Evolutionary conservation across 2,888 invertebrate species (phyloP).

Genomic region (Proisotoma minuta): DNA sequence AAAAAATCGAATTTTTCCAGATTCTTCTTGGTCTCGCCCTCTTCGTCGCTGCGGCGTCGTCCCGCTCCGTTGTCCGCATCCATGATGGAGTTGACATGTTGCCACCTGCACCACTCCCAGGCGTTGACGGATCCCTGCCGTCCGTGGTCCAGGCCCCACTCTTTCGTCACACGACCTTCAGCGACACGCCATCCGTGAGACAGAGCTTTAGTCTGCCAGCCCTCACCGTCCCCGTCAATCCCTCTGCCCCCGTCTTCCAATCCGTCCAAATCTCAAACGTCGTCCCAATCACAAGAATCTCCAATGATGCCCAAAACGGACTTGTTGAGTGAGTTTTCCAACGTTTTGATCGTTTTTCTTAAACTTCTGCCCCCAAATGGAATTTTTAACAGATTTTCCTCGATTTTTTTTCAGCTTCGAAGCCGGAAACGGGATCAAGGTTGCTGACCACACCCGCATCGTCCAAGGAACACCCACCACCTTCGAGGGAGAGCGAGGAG

Average conservation of each 20-base stretch:
- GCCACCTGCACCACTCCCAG: no score
- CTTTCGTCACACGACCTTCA: no score
- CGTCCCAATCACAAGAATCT: conserved; percentile 5
- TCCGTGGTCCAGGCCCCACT: conserved; percentile 7
- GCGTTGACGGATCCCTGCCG: neutral
- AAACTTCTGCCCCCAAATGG: no score
- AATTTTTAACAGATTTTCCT: no score
- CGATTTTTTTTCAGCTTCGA: neutral
- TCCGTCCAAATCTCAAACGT: neutral
- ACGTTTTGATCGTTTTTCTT: no score
- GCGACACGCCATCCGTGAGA: no score
- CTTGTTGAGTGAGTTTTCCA: no score
- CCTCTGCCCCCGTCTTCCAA: neutral
- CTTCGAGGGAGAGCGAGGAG: neutral
- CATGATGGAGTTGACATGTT: no score
- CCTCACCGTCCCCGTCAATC: no score
- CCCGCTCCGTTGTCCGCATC: conserved; percentile 1
- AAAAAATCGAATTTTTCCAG: conserved; percentile 2
- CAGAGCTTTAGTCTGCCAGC: no score
- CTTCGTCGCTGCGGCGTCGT: conserved; percentile 9
- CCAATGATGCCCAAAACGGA: no score
- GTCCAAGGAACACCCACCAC: neutral
- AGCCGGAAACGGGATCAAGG: conserved; percentile 1
- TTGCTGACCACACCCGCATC: neutral
- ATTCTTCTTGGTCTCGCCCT: neutral